Evolutionary conservation across 2,113 vertebrate species (phyloP).

Genomic region (Tinamus guttatus): DNA sequence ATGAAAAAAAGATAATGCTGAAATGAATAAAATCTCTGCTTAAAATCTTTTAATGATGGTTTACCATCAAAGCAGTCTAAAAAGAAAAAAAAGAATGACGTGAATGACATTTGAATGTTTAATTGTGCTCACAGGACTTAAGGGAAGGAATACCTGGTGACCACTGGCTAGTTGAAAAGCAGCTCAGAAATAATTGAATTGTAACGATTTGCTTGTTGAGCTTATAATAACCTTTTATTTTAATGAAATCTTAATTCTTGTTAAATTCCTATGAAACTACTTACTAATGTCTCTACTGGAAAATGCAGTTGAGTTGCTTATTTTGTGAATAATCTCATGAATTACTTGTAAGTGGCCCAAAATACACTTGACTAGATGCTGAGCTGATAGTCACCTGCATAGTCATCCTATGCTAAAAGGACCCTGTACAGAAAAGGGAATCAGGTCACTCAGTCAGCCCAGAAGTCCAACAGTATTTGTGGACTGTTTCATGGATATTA

Average conservation of each 20-base stretch:
- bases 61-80: not conserved
- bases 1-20: slow-evolving; percentile 23
- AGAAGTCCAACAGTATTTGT: not conserved
- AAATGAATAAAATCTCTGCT: not conserved
- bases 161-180: slow-evolving; percentile 26
- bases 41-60: not conserved
- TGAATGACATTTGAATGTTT: slow-evolving; percentile 20
- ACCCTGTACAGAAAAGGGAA: not conserved
- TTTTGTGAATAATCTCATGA: not conserved
- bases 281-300: not conserved
- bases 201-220: slow-evolving; percentile 13
- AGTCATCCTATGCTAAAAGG: not conserved
- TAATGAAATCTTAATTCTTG: slow-evolving; percentile 42
- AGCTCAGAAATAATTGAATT: slow-evolving; percentile 1
- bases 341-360: not conserved
- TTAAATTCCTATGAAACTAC: slow-evolving; percentile 9
- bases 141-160: slow-evolving; percentile 7
- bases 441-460: not conserved
- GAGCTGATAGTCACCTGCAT: not conserved
- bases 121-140: not conserved
- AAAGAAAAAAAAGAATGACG: not conserved
- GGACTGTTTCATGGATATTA: not conserved
- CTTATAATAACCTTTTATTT: slow-evolving; percentile 35
- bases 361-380: not conserved
- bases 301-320: not conserved